A percentile compares a stretch with the other conserved stretches of the same genome.
phyloP scores from a whole-genome alignment of 2,797 vertebrate species.

The Gorsachius magnificus region DNA sequence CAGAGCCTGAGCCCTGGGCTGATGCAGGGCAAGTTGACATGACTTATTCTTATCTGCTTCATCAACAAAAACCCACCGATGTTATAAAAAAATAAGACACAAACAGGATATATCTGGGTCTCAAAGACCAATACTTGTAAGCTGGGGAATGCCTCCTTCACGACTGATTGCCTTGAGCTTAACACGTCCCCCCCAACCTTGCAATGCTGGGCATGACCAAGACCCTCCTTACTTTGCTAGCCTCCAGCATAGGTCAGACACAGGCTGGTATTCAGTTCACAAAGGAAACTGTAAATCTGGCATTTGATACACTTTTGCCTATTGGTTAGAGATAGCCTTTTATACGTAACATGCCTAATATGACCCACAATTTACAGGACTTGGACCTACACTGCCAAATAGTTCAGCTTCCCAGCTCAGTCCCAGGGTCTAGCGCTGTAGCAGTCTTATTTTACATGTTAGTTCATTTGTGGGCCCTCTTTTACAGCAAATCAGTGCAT shows the following conservation, averaged over 20 bases:
- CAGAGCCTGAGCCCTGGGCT: background rate
- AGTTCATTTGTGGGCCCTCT: background rate
- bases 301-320: background rate
- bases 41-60: background rate
- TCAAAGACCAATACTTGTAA: background rate
- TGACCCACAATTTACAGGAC: background rate
- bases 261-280: background rate
- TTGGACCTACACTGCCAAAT: background rate
- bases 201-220: background rate
- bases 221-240: background rate
- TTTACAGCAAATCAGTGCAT: background rate
- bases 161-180: background rate
- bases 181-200: background rate
- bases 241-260: background rate
- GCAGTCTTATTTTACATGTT: background rate
- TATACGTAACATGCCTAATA: background rate
- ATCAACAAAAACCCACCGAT: background rate
- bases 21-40: background rate
- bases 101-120: background rate
- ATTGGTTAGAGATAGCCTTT: background rate
- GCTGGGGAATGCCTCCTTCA: background rate
- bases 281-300: conserved; percentile 15
- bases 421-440: background rate
- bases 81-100: background rate
- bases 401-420: background rate